Conservation (phyloP, 1,140 invertebrate genomes). For the Phthorimaea operculella region DNA sequence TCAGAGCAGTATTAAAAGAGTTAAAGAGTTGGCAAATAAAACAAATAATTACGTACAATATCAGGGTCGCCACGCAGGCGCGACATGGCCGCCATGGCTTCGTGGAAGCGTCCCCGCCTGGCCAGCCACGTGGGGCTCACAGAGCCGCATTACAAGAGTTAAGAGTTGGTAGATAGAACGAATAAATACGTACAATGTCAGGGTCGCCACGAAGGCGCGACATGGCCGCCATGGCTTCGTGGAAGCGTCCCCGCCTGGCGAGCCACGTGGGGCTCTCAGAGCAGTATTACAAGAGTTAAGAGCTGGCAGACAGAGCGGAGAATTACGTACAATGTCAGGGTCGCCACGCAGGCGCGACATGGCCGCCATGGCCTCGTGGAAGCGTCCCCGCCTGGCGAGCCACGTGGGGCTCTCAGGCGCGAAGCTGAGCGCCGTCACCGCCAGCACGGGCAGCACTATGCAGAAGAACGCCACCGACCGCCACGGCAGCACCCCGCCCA, state of each 20-base stretch:
- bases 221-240: constrained; percentile 73
- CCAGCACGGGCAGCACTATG: constrained; percentile 61
- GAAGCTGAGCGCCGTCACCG: constrained; percentile 69
- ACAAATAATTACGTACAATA: constrained; percentile 64
- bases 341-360: too few relatives aligned
- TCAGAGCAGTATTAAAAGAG: too few relatives aligned
- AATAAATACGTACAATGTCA: too few relatives aligned
- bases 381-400: too few relatives aligned
- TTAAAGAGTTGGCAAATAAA: too few relatives aligned
- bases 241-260: constrained; percentile 69
- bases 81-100: constrained; percentile 73
- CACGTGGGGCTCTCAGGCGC: too few relatives aligned
- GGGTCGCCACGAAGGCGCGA: too few relatives aligned
- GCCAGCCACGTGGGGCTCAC: constrained; percentile 80
- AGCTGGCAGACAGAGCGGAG: too few relatives aligned
- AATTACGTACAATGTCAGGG: too few relatives aligned
- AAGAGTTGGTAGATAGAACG: too few relatives aligned
- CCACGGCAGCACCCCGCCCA: constrained; percentile 75
- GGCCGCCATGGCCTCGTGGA: too few relatives aligned
- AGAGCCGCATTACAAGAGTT: constrained; percentile 73
- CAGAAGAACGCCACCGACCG: constrained; percentile 72
- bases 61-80: constrained; percentile 71
- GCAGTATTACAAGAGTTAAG: too few relatives aligned
- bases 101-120: constrained; percentile 69
- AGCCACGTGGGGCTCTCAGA: constrained; percentile 82